A percentile compares a stretch with the other conserved stretches of the same genome.
Evolutionary conservation across 2,797 vertebrate species (phyloP).

Genomic region (Corythornis leucogaster): DNA sequence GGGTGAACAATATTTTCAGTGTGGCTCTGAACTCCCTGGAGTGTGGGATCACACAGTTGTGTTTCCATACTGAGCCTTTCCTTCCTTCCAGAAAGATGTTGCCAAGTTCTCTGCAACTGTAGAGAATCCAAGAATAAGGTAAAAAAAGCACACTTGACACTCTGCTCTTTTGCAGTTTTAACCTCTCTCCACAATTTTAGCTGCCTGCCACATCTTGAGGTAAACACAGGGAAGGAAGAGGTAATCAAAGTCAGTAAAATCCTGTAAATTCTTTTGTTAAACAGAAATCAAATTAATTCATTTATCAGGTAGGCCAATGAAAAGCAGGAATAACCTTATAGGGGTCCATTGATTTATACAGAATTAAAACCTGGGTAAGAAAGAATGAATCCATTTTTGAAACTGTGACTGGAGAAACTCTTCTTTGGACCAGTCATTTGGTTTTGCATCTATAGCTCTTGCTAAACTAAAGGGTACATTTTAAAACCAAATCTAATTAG

Average conservation of each 20-base stretch:
- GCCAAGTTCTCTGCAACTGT: slow-evolving; percentile 36
- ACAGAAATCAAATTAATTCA: background rate
- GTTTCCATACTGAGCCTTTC: slow-evolving; percentile 38
- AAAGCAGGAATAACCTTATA: background rate
- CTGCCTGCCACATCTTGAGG: background rate
- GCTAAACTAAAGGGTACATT: background rate
- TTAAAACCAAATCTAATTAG: background rate
- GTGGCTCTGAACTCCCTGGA: slow-evolving; percentile 39
- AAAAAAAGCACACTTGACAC: background rate
- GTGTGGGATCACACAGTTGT: background rate
- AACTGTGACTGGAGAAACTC: background rate
- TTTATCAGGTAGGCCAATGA: background rate
- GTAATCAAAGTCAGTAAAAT: background rate
- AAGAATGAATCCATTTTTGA: background rate
- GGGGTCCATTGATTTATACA: background rate
- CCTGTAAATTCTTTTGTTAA: background rate
- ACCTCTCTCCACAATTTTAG: background rate
- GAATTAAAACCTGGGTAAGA: background rate
- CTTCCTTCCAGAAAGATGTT: slow-evolving; percentile 45
- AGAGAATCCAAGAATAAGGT: slow-evolving; percentile 2
- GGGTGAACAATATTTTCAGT: slow-evolving; percentile 36
- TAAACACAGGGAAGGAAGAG: background rate
- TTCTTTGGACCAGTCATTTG: background rate
- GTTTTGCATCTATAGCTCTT: background rate
- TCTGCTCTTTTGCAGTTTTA: background rate